Evolutionary conservation across 2,888 invertebrate species (phyloP).

Genomic region (Julus scandinavius): DNA sequence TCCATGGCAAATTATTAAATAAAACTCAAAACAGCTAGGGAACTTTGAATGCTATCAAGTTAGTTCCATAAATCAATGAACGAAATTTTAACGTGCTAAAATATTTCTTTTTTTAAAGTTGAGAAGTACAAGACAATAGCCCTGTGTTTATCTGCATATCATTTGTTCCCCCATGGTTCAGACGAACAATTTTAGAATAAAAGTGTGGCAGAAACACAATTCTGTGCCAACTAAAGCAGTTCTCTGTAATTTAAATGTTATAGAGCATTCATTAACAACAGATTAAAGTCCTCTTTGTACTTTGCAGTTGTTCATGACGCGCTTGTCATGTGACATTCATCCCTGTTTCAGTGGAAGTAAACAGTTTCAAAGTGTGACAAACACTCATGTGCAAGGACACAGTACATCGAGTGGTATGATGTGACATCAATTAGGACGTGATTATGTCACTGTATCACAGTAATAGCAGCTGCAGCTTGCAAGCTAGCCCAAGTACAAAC

Average conservation of each 20-base stretch:
- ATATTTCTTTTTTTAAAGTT: too few relatives aligned
- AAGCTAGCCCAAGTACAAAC: not conserved
- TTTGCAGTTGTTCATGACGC: not conserved
- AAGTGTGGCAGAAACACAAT: too few relatives aligned
- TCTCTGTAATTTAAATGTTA: not conserved
- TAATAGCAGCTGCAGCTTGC: not conserved
- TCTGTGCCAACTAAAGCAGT: too few relatives aligned
- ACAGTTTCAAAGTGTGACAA: not conserved
- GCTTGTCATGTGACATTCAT: not conserved
- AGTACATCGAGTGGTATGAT: not conserved
- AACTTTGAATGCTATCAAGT: not conserved
- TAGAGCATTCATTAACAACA: not conserved
- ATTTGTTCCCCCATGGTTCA: too few relatives aligned
- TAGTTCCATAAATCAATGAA: not conserved
- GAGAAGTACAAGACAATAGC: too few relatives aligned
- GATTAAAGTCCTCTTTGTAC: not conserved
- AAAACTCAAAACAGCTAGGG: not conserved
- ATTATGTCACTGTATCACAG: not conserved
- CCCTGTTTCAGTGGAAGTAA: not conserved
- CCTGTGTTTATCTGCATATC: too few relatives aligned
- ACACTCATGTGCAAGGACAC: constrained; percentile 23
- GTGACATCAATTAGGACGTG: not conserved
- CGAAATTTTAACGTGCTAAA: not conserved
- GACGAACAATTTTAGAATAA: too few relatives aligned
- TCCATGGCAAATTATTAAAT: not conserved